Conservation (phyloP, 2,113 vertebrate genomes). For the Coracopsis vasa region DNA sequence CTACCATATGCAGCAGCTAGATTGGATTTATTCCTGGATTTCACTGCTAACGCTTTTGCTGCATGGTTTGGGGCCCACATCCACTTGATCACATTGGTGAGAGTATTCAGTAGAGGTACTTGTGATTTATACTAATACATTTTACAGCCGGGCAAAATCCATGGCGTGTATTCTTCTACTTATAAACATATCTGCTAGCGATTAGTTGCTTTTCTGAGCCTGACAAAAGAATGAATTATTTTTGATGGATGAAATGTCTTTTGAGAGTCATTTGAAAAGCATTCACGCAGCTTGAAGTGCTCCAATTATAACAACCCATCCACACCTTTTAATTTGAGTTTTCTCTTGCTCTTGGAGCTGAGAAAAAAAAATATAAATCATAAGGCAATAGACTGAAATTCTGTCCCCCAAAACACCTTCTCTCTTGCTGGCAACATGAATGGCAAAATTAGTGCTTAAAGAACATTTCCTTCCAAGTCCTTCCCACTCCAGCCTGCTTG, state of each 20-base stretch:
- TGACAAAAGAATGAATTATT: slow-evolving; percentile 47
- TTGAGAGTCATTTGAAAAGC: slow-evolving; percentile 38
- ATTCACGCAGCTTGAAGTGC: background rate
- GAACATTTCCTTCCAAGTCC: slow-evolving; percentile 46
- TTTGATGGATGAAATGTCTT: slow-evolving; percentile 31
- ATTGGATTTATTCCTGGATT: slow-evolving; percentile 13
- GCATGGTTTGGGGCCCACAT: background rate
- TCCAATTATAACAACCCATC: slow-evolving; percentile 28
- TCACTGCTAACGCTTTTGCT: background rate
- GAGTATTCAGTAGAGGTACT: background rate
- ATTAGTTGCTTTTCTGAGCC: slow-evolving; percentile 44
- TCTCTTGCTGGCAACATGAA: slow-evolving; percentile 42
- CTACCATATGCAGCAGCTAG: background rate
- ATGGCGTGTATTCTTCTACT: background rate
- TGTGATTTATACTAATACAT: background rate
- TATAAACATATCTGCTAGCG: slow-evolving; percentile 27
- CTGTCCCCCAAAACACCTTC: slow-evolving; percentile 17
- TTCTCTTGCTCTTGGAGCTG: background rate
- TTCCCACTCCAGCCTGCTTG: slow-evolving; percentile 43
- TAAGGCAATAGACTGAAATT: slow-evolving; percentile 1
- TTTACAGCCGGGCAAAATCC: slow-evolving; percentile 2
- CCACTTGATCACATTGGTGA: background rate
- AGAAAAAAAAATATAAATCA: background rate
- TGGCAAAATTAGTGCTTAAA: slow-evolving; percentile 48
- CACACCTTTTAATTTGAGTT: slow-evolving; percentile 39